Base-by-base conservation (phyloP, 2,113 vertebrate genomes). In the Empidonax traillii region DNA sequence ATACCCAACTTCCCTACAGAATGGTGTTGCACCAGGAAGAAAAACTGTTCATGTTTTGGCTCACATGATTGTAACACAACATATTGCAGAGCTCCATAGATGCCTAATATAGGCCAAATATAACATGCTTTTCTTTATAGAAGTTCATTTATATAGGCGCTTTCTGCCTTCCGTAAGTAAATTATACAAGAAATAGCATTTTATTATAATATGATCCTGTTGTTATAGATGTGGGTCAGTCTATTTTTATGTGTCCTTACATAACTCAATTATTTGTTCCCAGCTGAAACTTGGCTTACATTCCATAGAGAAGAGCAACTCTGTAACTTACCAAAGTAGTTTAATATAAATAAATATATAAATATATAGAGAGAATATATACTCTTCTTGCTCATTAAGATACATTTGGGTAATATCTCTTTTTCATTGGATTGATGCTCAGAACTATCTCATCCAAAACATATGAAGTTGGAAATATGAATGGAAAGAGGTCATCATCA, bases 161-260 rank as follows among this genome's bases (percentile, higher is more conserved):
- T 49, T 88, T 89, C 47, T 86, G 65, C 37, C 71, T 96, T 86
- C 49, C 58, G 87, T 39, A 94, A 76, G 85, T 44, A 44, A 44
- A 44, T 90, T 30, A 61, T 33, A 88, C 63, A 85, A 85, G 22
- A 92, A 94, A 90, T 68, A 74, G 47, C 8, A n/a, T 84, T 93
- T 96, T 78, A 84, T 87, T 90, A 51, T 51, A 56, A 74, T 78
- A 69, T 23, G 52, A 85, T 90, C 52, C 56, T 90, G 65, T 94
- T 87, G 76, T 81, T 92, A 81, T 5, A 93, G 83, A 96, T 96
- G 73, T 96, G 92, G 93, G 88, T 92, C 92, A 93, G 52, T 65
- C 92, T 96, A 92, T 94, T 97, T 96, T 96, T 95, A 75, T 61
- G 56, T 52, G 44, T 68, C 52, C 83, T 96, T 95, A 95, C 81